Conservation (phyloP, 2,797 vertebrate species). For the Sternotherus odoratus region DNA sequence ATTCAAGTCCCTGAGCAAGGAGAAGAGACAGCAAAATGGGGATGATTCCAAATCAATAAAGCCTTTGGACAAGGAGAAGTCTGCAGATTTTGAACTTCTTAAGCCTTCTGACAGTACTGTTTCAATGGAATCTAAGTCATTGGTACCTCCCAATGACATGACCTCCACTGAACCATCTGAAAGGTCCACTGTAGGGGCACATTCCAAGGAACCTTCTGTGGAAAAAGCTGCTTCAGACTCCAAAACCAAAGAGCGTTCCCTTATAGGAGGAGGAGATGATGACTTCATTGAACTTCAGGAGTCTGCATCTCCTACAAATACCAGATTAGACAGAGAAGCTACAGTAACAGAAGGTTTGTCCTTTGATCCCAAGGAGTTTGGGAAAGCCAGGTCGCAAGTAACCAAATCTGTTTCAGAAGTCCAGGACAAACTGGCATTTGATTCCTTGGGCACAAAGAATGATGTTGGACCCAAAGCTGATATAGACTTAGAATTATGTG, state of each 20-base stretch:
- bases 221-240: slow-evolving; percentile 61
- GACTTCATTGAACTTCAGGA: slow-evolving; percentile 91
- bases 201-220: slow-evolving; percentile 50
- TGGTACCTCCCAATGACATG: slow-evolving; percentile 54
- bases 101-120: slow-evolving; percentile 55
- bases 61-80: slow-evolving; percentile 64
- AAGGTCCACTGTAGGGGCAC: slow-evolving; percentile 15
- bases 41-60: slow-evolving; percentile 52
- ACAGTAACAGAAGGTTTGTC: slow-evolving; percentile 61
- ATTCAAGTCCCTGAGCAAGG: slow-evolving; percentile 89
- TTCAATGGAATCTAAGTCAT: slow-evolving; percentile 59
- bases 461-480: slow-evolving; percentile 75
- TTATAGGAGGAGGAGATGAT: slow-evolving; percentile 80
- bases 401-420: slow-evolving; percentile 63
- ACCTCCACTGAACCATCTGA: slow-evolving; percentile 23
- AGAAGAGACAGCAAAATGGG: slow-evolving; percentile 82
- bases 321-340: slow-evolving; percentile 69
- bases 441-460: slow-evolving; percentile 68
- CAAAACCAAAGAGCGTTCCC: slow-evolving; percentile 85
- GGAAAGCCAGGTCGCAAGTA: slow-evolving; percentile 63
- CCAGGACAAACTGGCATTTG: slow-evolving; percentile 60
- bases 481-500: slow-evolving; percentile 79
- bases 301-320: slow-evolving; percentile 72
- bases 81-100: slow-evolving; percentile 48
- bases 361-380: slow-evolving; percentile 48